Percentiles rank a stretch among this genome's conserved stretches.
Conservation (phyloP, 2,113 vertebrate species). For the Nyctereutes procyonoides region DNA sequence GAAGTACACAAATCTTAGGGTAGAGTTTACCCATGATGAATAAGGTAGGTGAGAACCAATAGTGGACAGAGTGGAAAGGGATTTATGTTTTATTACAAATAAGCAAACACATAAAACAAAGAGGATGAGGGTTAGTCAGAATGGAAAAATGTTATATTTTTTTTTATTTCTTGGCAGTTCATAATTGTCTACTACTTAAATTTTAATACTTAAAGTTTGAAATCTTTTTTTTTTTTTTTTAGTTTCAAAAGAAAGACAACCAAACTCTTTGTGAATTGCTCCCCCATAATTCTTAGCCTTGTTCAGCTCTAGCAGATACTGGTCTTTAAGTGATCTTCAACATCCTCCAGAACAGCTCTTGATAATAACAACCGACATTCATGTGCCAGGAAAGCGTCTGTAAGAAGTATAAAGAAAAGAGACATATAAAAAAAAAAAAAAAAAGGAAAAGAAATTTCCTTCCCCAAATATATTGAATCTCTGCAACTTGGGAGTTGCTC, state of each 20-base stretch:
- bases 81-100: background rate
- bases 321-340: slow-evolving; percentile 35
- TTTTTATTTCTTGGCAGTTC: background rate
- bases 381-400: background rate
- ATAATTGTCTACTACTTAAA: background rate
- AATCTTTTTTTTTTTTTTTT: background rate
- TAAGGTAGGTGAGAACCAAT: background rate
- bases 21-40: background rate
- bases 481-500: background rate
- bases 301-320: background rate
- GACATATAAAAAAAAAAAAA: background rate
- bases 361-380: slow-evolving; percentile 39
- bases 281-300: background rate
- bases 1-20: background rate
- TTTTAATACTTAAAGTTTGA: background rate
- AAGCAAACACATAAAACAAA: background rate
- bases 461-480: background rate
- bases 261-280: background rate
- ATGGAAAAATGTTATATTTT: background rate
- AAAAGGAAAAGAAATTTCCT: background rate
- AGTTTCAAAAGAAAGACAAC: slow-evolving; percentile 1
- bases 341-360: slow-evolving; percentile 5
- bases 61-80: accelerated
- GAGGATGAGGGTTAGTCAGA: background rate
- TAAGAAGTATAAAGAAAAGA: slow-evolving; percentile 38